Evolutionary conservation across 1,140 invertebrate genomes (phyloP).

Genomic region (Rhagoletis zephyria): DNA sequence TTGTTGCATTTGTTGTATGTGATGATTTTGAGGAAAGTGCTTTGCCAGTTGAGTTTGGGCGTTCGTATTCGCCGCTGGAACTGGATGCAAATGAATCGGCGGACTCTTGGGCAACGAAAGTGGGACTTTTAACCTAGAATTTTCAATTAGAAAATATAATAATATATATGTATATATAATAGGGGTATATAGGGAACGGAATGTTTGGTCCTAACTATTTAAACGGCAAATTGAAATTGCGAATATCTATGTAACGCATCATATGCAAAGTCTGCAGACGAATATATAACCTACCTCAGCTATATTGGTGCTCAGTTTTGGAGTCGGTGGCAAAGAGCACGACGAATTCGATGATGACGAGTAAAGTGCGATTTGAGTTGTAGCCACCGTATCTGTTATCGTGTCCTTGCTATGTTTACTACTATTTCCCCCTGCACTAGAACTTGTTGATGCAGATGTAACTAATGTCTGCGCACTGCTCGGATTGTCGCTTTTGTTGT

Average conservation of each 20-base stretch:
- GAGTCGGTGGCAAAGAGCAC: conserved; percentile 67
- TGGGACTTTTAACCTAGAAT: conserved; percentile 23
- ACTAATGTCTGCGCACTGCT: not conserved
- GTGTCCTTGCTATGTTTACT: conserved; percentile 3
- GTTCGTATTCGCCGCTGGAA: conserved; percentile 26
- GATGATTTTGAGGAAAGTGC: not conserved
- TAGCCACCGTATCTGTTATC: not conserved
- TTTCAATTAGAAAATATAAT: not conserved
- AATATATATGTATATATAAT: no score
- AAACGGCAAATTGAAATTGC: no score
- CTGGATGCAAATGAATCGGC: conserved; percentile 12
- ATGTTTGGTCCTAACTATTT: no score
- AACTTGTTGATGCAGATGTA: not conserved
- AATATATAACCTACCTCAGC: conserved; percentile 13
- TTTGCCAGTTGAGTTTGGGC: not conserved
- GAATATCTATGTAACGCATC: no score
- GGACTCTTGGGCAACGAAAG: conserved; percentile 26
- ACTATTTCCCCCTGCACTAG: not conserved
- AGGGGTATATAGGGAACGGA: no score
- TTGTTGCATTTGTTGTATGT: not conserved
- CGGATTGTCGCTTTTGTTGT: conserved; percentile 28
- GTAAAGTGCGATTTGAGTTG: conserved; percentile 62
- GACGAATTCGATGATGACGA: conserved; percentile 70
- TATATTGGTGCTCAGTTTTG: conserved; percentile 56
- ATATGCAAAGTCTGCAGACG: not conserved